Percentiles rank a stretch among this genome's conserved stretches.
Evolutionary conservation across 2,888 invertebrate genomes (phyloP).

Genomic region (Rhingia campestris): DNA sequence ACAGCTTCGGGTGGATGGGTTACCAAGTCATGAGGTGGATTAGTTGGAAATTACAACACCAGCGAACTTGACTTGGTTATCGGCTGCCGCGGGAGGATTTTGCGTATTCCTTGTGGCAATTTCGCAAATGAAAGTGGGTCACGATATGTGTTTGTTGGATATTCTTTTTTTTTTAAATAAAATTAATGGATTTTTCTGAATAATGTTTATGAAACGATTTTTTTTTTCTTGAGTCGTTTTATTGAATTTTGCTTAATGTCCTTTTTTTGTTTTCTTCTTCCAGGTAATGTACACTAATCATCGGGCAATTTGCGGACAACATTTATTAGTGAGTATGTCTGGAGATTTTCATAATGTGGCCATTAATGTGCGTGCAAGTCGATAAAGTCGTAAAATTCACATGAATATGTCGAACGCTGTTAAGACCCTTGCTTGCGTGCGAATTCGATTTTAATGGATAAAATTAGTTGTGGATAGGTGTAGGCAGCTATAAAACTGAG

Average conservation of each 20-base stretch:
- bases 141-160: conserved; percentile 23
- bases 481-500: too few relatives aligned
- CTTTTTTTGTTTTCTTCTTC: conserved; percentile 48
- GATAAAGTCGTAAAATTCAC: background rate
- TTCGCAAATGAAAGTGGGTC: conserved; percentile 54
- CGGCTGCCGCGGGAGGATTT: conserved; percentile 34
- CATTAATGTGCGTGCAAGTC: background rate
- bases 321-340: conserved; percentile 28
- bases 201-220: background rate
- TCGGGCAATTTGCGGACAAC: conserved; percentile 3
- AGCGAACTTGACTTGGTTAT: conserved; percentile 65
- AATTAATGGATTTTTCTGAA: conserved; percentile 25
- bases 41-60: conserved; percentile 16
- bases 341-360: background rate
- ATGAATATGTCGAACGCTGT: background rate
- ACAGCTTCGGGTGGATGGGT: conserved; percentile 1
- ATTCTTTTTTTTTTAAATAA: conserved; percentile 16
- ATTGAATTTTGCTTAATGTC: conserved; percentile 52
- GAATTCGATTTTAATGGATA: too few relatives aligned
- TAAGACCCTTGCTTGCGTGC: background rate
- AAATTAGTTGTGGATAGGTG: too few relatives aligned
- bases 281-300: conserved; percentile 55
- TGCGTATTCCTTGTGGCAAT: conserved; percentile 27
- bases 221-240: conserved; percentile 34
- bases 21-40: background rate